These are phyloP conservation scores for Acleris literana DNA, from an alignment of 2,888 invertebrate species.

Conservation along the genomic window DNA sequence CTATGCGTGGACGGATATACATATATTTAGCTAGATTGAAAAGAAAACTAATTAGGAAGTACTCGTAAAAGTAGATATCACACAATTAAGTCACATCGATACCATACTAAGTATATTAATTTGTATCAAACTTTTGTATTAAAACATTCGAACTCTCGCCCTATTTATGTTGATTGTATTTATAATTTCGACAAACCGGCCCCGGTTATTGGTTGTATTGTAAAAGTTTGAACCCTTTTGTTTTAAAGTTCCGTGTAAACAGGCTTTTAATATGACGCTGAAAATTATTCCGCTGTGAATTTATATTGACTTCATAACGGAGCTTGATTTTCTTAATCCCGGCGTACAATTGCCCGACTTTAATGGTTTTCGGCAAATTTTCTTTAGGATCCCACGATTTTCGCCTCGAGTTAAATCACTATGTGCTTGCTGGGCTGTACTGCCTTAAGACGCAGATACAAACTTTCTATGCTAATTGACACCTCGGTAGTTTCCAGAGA, in stretches of 20 bases:
- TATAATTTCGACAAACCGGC: slow-evolving; percentile 1
- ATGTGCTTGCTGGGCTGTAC: background rate
- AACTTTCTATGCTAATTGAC: background rate
- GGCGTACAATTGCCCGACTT: slow-evolving; percentile 6
- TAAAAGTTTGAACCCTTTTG: slow-evolving; percentile 18
- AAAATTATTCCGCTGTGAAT: slow-evolving; percentile 4
- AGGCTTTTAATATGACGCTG: slow-evolving; percentile 12
- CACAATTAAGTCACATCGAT: too few relatives aligned
- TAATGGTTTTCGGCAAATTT: slow-evolving; percentile 12
- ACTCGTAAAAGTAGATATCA: too few relatives aligned
- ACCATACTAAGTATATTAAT: too few relatives aligned
- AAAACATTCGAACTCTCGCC: background rate
- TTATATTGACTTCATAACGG: slow-evolving; percentile 9
- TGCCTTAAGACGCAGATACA: background rate
- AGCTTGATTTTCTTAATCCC: slow-evolving; percentile 11
- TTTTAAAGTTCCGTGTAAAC: slow-evolving; percentile 13
- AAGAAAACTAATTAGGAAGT: too few relatives aligned
- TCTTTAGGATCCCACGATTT: background rate
- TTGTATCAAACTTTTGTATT: background rate
- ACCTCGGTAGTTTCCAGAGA: background rate
- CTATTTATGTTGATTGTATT: background rate
- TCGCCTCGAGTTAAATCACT: background rate
- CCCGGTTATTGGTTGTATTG: slow-evolving; percentile 15
- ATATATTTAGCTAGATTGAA: too few relatives aligned
- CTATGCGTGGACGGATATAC: too few relatives aligned